Evolutionary conservation across 64 coral and sea anemone species (phyloP).

Genomic region (Stylophora pistillata): DNA sequence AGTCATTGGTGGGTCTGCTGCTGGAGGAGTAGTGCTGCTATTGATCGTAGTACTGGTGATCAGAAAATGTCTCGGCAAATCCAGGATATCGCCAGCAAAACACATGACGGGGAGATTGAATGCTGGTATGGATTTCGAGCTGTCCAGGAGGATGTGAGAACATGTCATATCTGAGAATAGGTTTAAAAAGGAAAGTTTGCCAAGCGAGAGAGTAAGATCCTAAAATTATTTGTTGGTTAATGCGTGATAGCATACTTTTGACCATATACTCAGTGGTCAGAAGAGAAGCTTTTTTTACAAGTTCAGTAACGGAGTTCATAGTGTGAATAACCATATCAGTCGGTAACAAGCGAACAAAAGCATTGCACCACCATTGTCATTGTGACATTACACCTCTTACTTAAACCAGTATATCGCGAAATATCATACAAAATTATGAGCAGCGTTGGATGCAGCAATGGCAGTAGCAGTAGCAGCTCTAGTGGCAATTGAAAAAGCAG

Average conservation of each 20-base stretch:
- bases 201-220: too few species aligned
- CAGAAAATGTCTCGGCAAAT: constrained; percentile 16
- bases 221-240: too few species aligned
- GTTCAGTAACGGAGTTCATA: too few species aligned
- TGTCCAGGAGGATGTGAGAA: background rate
- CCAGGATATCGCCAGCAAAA: background rate
- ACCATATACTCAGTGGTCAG: too few species aligned
- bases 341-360: too few species aligned
- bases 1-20: constrained; percentile 4
- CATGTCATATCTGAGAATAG: background rate
- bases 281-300: too few species aligned
- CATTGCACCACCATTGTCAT: too few species aligned
- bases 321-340: too few species aligned
- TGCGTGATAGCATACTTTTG: too few species aligned
- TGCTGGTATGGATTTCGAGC: constrained; percentile 5
- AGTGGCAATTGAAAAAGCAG: too few species aligned
- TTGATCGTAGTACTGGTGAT: background rate
- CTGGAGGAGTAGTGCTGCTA: constrained; percentile 4
- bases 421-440: background rate
- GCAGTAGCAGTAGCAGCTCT: too few species aligned
- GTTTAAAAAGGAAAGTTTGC: background rate
- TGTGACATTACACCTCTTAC: too few species aligned
- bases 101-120: background rate
- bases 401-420: background rate
- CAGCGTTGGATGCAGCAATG: background rate